Evolutionary conservation across 2,888 invertebrate species (phyloP).

Genomic region (Notocelia uddmanniana): DNA sequence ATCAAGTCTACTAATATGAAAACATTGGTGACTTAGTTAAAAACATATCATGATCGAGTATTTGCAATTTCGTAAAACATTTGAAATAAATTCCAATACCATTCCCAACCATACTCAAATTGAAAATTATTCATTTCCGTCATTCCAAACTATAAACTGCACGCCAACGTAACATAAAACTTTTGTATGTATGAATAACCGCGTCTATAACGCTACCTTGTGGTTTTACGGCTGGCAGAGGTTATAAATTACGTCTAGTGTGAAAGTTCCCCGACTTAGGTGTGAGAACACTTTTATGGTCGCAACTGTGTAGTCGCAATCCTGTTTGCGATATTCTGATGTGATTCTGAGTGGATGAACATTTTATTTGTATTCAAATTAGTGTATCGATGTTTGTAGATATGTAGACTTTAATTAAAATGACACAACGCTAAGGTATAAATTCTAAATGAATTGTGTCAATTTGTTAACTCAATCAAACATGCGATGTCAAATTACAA

Average conservation of each 20-base stretch:
- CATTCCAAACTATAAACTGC: constrained; percentile 39
- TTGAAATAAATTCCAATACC: constrained; percentile 1
- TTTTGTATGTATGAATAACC: constrained; percentile 43
- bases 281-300: constrained; percentile 54
- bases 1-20: too few species aligned
- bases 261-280: constrained; percentile 69
- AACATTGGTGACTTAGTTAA: too few species aligned
- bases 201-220: constrained; percentile 40
- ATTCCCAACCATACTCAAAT: constrained; percentile 1
- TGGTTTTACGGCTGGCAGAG: constrained; percentile 64
- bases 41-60: not conserved
- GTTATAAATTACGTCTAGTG: constrained; percentile 67
- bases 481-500: too few species aligned
- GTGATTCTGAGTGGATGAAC: constrained; percentile 14
- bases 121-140: constrained; percentile 40
- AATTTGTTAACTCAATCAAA: too few species aligned
- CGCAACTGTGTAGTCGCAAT: constrained; percentile 52
- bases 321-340: constrained; percentile 46
- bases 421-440: too few species aligned
- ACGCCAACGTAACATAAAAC: constrained; percentile 37
- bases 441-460: too few species aligned
- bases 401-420: too few species aligned
- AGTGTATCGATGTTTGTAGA: not conserved
- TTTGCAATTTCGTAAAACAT: not conserved
- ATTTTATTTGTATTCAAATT: constrained; percentile 27